Evolutionary conservation across 92 coral and sea anemone genomes (phyloP).

Genomic region (Scolanthus callimorphus): DNA sequence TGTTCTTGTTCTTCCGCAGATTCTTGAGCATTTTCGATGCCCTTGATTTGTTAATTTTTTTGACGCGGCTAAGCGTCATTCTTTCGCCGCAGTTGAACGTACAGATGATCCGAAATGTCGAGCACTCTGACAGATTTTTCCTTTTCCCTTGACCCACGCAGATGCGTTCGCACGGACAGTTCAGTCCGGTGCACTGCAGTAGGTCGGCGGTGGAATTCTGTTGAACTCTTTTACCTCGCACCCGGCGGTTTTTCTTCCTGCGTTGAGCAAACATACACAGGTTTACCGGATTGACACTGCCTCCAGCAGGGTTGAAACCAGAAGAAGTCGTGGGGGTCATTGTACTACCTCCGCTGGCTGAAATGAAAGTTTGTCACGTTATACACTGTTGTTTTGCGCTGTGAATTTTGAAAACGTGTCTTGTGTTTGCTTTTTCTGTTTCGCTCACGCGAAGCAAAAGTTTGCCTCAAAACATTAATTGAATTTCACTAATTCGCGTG

Average conservation of each 20-base stretch:
- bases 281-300: not conserved
- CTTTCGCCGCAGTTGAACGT: conserved; percentile 15
- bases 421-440: too few species aligned
- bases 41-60: too few species aligned
- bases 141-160: conserved; percentile 29
- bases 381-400: too few species aligned
- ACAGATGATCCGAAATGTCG: conserved; percentile 37
- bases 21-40: too few species aligned
- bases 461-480: too few species aligned
- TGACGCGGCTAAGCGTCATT: too few species aligned
- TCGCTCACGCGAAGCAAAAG: too few species aligned
- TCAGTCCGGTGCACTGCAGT: conserved; percentile 9
- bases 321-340: not conserved
- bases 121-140: conserved; percentile 20
- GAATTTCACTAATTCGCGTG: too few species aligned
- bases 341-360: not conserved
- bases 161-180: conserved; percentile 35
- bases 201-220: not conserved
- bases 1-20: too few species aligned
- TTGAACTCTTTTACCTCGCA: not conserved
- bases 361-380: too few species aligned
- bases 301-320: not conserved
- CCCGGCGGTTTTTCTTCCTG: not conserved
- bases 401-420: too few species aligned
- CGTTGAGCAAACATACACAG: not conserved